Conservation (phyloP, 2,113 vertebrate species). For the Bujurquina vittata region DNA sequence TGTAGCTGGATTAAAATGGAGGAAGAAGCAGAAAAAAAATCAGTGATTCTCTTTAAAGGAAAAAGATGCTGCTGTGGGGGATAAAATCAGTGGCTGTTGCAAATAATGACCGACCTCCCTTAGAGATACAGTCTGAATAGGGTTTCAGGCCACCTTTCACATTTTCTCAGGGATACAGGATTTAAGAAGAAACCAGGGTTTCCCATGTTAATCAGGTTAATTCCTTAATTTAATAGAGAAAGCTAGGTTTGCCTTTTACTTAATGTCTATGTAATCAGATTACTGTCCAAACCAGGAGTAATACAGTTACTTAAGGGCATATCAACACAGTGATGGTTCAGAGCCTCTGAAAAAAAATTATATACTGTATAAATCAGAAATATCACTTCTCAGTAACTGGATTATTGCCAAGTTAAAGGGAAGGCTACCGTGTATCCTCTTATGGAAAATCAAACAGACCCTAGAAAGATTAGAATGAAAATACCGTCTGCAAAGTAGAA, state of each 20-base stretch:
- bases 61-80: too few species aligned
- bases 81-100: background rate
- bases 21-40: background rate
- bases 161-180: background rate
- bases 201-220: slow-evolving; percentile 12
- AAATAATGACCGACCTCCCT: background rate
- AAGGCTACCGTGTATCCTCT: background rate
- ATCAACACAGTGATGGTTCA: background rate
- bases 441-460: background rate
- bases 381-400: background rate
- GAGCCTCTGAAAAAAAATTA: background rate
- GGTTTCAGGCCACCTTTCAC: background rate
- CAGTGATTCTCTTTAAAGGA: background rate
- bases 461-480: background rate
- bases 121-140: background rate
- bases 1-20: background rate
- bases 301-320: background rate
- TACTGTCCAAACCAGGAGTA: background rate
- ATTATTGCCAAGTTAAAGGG: background rate
- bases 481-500: background rate
- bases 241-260: slow-evolving; percentile 4
- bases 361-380: background rate
- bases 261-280: slow-evolving; percentile 3
- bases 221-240: slow-evolving; percentile 10
- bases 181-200: background rate